Conservation (phyloP, 2,113 vertebrate species). For the Rhagologus leucostigma region DNA sequence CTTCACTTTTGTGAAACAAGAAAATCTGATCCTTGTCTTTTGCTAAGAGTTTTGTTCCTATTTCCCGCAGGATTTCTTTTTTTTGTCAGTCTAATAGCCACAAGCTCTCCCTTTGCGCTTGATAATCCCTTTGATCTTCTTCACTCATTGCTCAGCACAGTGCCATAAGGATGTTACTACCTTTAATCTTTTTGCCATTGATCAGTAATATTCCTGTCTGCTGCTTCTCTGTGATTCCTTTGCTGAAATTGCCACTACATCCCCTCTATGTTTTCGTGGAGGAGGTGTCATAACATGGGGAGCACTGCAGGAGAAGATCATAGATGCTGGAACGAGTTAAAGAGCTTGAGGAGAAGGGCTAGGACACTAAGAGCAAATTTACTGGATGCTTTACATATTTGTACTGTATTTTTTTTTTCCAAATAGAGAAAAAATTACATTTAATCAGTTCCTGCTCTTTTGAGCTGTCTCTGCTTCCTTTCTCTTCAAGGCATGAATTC, state of each 20-base stretch:
- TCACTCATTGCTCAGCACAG: constrained; percentile 5
- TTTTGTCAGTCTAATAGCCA: constrained; percentile 42
- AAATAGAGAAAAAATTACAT: neutral
- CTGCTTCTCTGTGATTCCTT: neutral
- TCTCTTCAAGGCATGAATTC: neutral
- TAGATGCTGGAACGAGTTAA: neutral
- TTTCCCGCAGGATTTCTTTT: neutral
- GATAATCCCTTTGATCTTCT: constrained; percentile 45
- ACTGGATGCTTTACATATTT: neutral
- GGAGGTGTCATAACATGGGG: neutral
- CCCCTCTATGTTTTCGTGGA: neutral
- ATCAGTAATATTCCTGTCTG: constrained; percentile 33
- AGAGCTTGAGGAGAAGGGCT: neutral
- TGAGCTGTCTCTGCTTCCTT: neutral
- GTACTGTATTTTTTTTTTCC: neutral
- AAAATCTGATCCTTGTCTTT: constrained; percentile 7
- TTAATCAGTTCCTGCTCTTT: neutral
- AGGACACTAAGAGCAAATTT: neutral
- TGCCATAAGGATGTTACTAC: constrained; percentile 12
- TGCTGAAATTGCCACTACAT: neutral
- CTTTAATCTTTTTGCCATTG: constrained; percentile 54
- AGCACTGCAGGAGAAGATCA: neutral
- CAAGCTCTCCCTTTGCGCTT: constrained; percentile 19
- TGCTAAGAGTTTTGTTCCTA: constrained; percentile 7
- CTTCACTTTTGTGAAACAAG: neutral